Conservation (phyloP, 2,113 vertebrate genomes). For the Malurus melanocephalus region DNA sequence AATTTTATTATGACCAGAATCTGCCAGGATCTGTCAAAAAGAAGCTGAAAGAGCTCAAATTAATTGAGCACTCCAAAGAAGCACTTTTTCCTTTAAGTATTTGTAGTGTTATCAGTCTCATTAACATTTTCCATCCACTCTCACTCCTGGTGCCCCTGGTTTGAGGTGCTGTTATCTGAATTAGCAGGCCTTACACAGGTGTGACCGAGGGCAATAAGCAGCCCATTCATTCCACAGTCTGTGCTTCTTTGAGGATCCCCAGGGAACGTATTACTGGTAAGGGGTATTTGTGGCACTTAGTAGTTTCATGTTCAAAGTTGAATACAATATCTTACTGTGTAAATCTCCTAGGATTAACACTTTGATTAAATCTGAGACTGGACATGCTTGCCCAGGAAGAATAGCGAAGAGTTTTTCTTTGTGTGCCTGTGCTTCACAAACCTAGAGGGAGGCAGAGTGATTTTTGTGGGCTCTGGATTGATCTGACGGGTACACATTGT, state of each 20-base stretch:
- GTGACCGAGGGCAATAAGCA: conserved; percentile 26
- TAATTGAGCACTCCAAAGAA: neutral
- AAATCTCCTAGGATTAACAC: conserved; percentile 65
- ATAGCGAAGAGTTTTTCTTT: conserved; percentile 46
- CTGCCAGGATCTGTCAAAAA: neutral
- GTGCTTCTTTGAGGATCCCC: conserved; percentile 24
- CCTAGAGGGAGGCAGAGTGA: neutral
- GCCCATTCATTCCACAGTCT: conserved; percentile 44
- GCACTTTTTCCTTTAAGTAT: conserved; percentile 13
- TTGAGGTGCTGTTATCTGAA: conserved; percentile 44
- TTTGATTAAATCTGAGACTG: conserved; percentile 58
- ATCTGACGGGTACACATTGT: neutral
- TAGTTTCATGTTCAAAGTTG: conserved; percentile 54
- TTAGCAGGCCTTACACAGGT: conserved; percentile 32
- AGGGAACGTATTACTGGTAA: conserved; percentile 49
- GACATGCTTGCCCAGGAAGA: neutral
- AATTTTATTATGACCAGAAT: neutral
- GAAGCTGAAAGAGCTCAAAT: neutral
- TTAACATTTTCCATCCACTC: conserved; percentile 24
- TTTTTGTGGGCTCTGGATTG: neutral
- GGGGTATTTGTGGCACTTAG: conserved; percentile 37
- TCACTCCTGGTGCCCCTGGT: conserved; percentile 2
- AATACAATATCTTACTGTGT: conserved; percentile 64
- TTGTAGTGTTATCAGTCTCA: conserved; percentile 6
- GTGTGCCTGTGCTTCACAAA: neutral